These are phyloP conservation scores for Pholis gunnellus DNA, from an alignment of 2,113 vertebrate genomes.

Conservation along the genomic window DNA sequence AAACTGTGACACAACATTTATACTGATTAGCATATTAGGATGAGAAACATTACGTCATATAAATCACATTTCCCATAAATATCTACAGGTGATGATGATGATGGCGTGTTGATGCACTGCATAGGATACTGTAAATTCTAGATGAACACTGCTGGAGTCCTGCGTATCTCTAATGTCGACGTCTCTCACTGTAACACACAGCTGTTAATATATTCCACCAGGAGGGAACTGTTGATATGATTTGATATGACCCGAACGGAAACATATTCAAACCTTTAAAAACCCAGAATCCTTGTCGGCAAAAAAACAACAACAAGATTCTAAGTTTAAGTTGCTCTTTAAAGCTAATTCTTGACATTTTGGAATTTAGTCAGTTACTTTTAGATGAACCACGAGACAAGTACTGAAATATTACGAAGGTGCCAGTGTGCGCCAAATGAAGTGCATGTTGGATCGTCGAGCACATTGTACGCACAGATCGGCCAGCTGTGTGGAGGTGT, in stretches of 20 bases:
- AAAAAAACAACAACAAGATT: background rate
- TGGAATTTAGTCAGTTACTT: background rate
- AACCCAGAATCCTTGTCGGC: background rate
- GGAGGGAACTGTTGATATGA: conserved; percentile 19
- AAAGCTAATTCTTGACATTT: background rate
- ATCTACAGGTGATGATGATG: conserved; percentile 75
- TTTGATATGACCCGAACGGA: background rate
- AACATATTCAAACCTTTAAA: background rate
- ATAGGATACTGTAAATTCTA: conserved; percentile 49
- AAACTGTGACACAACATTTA: conserved; percentile 61
- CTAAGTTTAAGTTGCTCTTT: background rate
- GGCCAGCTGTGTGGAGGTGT: conserved; percentile 1
- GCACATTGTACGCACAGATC: no score
- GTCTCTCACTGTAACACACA: conserved; percentile 14
- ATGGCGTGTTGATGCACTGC: conserved; percentile 54
- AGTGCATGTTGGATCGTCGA: background rate
- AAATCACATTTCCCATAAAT: conserved; percentile 79
- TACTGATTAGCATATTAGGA: conserved; percentile 63
- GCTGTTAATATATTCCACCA: conserved; percentile 13
- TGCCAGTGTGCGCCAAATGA: background rate
- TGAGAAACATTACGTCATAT: conserved; percentile 77
- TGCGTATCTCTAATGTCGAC: background rate
- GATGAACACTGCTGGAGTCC: conserved; percentile 43
- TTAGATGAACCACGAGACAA: conserved; percentile 2
- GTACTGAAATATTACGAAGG: background rate